Evolutionary conservation across 2,797 vertebrate genomes (phyloP), one percentile per base, ranked within the genome.

Genomic region (Brachyalestes nurse): DNA sequence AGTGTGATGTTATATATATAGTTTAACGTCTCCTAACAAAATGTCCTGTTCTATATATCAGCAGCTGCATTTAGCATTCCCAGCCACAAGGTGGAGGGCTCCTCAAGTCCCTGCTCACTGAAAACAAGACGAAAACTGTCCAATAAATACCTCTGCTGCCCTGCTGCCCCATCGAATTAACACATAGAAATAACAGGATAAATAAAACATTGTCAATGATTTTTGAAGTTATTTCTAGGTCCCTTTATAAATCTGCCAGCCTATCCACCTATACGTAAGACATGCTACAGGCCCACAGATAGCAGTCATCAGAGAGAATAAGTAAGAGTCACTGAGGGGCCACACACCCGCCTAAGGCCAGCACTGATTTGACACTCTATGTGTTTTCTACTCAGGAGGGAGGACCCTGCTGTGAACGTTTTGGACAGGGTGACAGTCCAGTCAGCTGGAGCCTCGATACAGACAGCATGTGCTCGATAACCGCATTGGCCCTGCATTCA

Each of bases 31-130:
- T 57, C 5, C 19, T n/a, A 34, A 10, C 19, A n/a, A 69, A 47
- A 14, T 51, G 13, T 21, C 57, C 60, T 23, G 0, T 2, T 1
- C 17, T 49, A 61, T 28, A 16, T 13, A 61, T 14, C 10, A 28
- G 28, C 10, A 40, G 7, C 60, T 87, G 82, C 64, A 85, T 69
- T 82, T 77, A 28, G 19, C 16, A 71, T 49, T 51, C 42, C 47
- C 2, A 57, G 57, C 83, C 85, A 88, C 85, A 61, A 77, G 85
- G 80, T 79, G 85, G 85, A 73, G 78, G 55, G 69, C 70, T 86
- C n/a, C 40, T 67, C 82, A 83, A 81, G 60, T 75, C 38, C 42
- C 47, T 60, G 75, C 66, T 75, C 2, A n/a, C 21, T 65, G 14
- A 64, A 64, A 64, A 17, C 65, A 45, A 38, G 8, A 65, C 49